Evolutionary conservation across 2,888 invertebrate genomes (phyloP).

Genomic region (Argyresthia albistria): DNA sequence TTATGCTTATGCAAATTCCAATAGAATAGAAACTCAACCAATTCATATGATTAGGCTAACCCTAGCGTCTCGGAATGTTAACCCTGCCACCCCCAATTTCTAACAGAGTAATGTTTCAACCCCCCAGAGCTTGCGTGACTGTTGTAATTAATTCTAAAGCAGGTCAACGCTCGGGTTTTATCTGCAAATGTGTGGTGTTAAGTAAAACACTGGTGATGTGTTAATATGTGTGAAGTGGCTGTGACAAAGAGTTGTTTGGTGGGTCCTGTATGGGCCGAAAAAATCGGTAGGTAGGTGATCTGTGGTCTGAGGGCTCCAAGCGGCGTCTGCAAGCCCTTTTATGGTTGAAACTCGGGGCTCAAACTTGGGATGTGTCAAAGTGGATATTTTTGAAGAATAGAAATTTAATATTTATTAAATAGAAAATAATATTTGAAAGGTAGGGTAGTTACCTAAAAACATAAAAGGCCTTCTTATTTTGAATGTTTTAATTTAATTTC

Average conservation of each 20-base stretch:
- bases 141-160: constrained; percentile 41
- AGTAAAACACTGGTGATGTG: constrained; percentile 15
- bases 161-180: constrained; percentile 17
- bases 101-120: not conserved
- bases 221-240: constrained; percentile 13
- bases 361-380: no score
- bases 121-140: constrained; percentile 32
- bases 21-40: not conserved
- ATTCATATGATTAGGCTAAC: not conserved
- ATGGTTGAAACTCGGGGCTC: no score
- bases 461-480: no score
- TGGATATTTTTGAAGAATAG: no score
- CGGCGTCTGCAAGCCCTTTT: no score
- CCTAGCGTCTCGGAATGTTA: not conserved
- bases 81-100: constrained; percentile 1
- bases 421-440: no score
- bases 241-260: not conserved
- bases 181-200: constrained; percentile 18
- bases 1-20: not conserved
- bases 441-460: no score
- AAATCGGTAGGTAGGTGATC: not conserved
- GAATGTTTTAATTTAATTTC: no score
- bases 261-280: not conserved
- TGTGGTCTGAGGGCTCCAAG: no score
- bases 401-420: no score